phyloP scores from a whole-genome alignment of 2,113 vertebrate species.

The Rhabdornis inornatus region DNA sequence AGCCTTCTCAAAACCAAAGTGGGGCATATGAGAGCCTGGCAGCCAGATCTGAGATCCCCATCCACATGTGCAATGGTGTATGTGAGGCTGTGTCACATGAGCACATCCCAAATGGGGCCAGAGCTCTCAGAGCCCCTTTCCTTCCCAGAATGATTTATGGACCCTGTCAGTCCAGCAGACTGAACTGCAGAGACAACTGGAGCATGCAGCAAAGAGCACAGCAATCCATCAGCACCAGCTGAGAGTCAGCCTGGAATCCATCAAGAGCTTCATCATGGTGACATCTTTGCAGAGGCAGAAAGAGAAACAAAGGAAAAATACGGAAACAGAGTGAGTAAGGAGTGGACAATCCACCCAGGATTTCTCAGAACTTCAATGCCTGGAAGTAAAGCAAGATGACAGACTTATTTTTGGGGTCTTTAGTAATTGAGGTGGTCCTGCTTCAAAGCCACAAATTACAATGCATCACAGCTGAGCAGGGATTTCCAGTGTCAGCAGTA shows the following conservation, averaged over 20 bases:
- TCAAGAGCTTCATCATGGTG: neutral
- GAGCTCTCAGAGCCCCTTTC: neutral
- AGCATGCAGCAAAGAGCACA: neutral
- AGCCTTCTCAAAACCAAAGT: neutral
- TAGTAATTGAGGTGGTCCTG: neutral
- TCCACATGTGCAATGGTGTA: neutral
- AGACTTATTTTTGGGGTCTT: neutral
- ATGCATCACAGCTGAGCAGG: neutral
- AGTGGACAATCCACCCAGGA: neutral
- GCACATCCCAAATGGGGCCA: neutral
- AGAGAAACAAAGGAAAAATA: neutral
- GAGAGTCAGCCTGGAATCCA: neutral
- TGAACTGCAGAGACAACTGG: conserved; percentile 8
- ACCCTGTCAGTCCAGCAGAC: conserved; percentile 41
- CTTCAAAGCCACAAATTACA: neutral
- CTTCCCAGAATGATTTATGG: conserved; percentile 62
- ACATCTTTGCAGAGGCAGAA: neutral
- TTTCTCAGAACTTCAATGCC: conserved; percentile 6
- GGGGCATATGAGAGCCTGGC: neutral
- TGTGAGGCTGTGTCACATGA: neutral
- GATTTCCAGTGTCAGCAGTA: neutral
- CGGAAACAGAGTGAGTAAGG: neutral
- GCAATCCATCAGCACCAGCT: neutral
- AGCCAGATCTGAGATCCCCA: neutral
- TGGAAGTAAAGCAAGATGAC: neutral